These are phyloP conservation scores for Apistogramma diplotaenia DNA, from an alignment of 2,113 vertebrate genomes.

Conservation along the genomic window DNA sequence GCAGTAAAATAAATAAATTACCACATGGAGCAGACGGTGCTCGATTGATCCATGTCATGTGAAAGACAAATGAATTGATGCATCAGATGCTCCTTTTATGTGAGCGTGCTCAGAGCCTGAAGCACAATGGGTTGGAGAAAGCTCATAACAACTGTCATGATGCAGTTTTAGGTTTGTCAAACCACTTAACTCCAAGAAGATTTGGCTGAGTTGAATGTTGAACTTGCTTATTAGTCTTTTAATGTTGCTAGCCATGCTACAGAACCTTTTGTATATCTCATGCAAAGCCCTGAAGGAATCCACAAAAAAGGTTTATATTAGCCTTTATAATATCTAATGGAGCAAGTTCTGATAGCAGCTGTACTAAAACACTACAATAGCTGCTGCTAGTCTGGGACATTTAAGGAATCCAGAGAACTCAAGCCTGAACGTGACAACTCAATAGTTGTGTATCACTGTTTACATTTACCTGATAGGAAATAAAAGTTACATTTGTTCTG, in stretches of 20 bases:
- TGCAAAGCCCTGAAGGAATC: neutral
- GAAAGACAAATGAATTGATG: neutral
- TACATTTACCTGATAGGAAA: neutral
- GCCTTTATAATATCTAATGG: neutral
- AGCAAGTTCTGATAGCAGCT: neutral
- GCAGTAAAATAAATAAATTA: neutral
- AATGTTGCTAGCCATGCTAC: accelerated
- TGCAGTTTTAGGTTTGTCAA: neutral
- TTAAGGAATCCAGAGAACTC: neutral
- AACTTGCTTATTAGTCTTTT: neutral
- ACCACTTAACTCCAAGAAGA: neutral
- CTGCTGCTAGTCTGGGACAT: neutral
- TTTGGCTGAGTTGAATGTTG: neutral
- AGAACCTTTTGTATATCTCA: neutral
- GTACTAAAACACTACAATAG: neutral
- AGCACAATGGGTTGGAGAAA: neutral
- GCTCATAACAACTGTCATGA: neutral
- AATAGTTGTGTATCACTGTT: neutral
- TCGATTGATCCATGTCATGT: neutral
- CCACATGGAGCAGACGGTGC: neutral
- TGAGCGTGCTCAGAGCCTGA: neutral
- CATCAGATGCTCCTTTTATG: neutral
- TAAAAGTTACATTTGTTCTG: neutral
- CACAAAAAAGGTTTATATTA: neutral
- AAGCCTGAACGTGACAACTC: neutral